Conservation (phyloP, 2,888 invertebrate genomes). For the Xestia ashworthii region DNA sequence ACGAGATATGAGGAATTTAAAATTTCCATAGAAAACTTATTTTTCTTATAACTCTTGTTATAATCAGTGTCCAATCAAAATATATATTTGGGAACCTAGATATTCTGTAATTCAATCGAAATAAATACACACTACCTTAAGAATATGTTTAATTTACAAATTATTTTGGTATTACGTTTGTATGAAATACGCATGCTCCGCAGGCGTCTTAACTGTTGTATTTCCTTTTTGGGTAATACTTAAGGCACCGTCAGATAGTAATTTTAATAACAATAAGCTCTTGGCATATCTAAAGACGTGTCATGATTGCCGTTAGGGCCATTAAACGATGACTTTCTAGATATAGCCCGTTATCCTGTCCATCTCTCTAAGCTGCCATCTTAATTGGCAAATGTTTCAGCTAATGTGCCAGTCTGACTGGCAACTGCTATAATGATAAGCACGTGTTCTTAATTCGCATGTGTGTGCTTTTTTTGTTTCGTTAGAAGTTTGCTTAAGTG, state of each 20-base stretch:
- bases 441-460: conserved; percentile 41
- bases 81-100: too few relatives aligned
- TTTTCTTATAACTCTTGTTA: too few relatives aligned
- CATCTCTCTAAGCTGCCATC: conserved; percentile 64
- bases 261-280: conserved; percentile 67
- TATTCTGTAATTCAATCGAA: too few relatives aligned
- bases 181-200: too few relatives aligned
- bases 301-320: conserved; percentile 66
- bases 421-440: conserved; percentile 55
- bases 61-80: too few relatives aligned
- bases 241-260: conserved; percentile 47
- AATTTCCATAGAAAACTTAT: too few relatives aligned
- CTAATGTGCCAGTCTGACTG: conserved; percentile 70
- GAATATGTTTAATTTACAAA: too few relatives aligned
- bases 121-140: too few relatives aligned
- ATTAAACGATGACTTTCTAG: conserved; percentile 80
- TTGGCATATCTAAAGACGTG: conserved; percentile 62
- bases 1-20: too few relatives aligned
- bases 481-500: conserved; percentile 45
- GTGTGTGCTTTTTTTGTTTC: conserved; percentile 29
- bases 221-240: conserved; percentile 43
- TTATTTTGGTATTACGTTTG: too few relatives aligned
- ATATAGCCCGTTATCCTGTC: conserved; percentile 75
- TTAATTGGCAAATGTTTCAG: conserved; percentile 77
- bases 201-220: conserved; percentile 25